Base-by-base conservation (phyloP, 2,113 vertebrate species). In the Silurus asotus region DNA sequence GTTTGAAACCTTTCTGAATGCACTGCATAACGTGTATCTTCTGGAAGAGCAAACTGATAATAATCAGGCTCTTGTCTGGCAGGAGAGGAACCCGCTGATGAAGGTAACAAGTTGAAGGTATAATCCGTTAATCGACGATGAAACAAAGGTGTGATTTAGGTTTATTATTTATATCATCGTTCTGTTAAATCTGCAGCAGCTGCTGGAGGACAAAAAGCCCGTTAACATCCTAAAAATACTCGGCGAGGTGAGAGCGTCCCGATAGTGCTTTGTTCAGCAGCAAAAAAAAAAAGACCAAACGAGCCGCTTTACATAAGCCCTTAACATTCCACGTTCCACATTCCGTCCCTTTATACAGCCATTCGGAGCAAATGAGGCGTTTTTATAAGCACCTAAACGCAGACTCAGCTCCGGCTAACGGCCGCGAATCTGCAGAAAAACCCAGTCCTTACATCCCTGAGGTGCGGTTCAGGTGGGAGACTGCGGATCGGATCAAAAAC, bases 321-420 rank as follows among this genome's bases (percentile, higher is more conserved):
- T 79, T 45, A 79, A 59, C 77, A 45, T 79, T 79, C 58, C 77
- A 79, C 28, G 15, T 79, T 78, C 76, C 17, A 17, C 76, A 37
- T 78, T 78, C 1, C 2, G 14, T 19, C 55, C 25, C 65, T 83
- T 69, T 58, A 20, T 48, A 65, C 59, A 37, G 48, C 65, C 49
- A 77, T 65, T 84, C 55, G 75, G 61, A 85, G 74, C 37, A 84
- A 84, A 84, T 76, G 59, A 25, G 37, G 48, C 70, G 25, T 84
- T 53, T 84, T 62, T 61, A 85, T 37, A 65, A 37, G 74, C 74
- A 28, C 4, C 59, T 65, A 65, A 76, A 51, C 23, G 58, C 74
- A 62, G 48, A 59, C 13, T 84, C 56, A 48, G 84, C 49, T 62
- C 9, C 15, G 61, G n/a, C 55, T 62, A 59, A 25, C 20, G 53